Evolutionary conservation across 1,140 invertebrate genomes (phyloP).

Genomic region (Hyposmocoma kahamanoa): DNA sequence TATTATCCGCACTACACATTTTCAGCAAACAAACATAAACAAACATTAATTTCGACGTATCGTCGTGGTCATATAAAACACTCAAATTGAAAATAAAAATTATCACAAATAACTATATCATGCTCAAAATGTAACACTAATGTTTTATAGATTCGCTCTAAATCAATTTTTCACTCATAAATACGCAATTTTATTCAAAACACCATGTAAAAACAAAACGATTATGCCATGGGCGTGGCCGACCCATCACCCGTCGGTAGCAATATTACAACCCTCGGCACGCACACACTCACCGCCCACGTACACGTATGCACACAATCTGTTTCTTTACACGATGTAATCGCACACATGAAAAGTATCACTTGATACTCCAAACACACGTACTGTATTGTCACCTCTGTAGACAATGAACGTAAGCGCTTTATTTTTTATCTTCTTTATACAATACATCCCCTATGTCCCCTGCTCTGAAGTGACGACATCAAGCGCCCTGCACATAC

Average conservation of each 20-base stretch:
- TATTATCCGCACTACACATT: no score
- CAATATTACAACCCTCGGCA: constrained; percentile 31
- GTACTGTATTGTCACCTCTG: constrained; percentile 37
- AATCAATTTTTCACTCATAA: background rate
- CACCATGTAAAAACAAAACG: constrained; percentile 28
- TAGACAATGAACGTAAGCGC: constrained; percentile 63
- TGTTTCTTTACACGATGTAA: no score
- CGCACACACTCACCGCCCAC: constrained; percentile 3
- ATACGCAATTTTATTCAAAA: background rate
- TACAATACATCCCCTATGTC: constrained; percentile 32
- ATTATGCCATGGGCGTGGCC: constrained; percentile 50
- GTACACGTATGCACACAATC: constrained; percentile 2
- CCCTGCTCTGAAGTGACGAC: constrained; percentile 31
- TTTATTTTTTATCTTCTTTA: constrained; percentile 65
- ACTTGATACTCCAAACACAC: constrained; percentile 41
- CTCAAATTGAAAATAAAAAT: no score
- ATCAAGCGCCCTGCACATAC: constrained; percentile 30
- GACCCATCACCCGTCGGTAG: constrained; percentile 36
- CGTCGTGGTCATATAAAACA: no score
- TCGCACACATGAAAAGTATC: constrained; percentile 24
- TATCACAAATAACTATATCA: no score
- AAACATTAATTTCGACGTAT: no score
- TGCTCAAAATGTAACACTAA: no score
- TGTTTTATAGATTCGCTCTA: no score
- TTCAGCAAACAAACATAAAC: no score